Evolutionary conservation across 2,113 vertebrate species (phyloP).

Genomic region (Misgurnus anguillicaudatus): DNA sequence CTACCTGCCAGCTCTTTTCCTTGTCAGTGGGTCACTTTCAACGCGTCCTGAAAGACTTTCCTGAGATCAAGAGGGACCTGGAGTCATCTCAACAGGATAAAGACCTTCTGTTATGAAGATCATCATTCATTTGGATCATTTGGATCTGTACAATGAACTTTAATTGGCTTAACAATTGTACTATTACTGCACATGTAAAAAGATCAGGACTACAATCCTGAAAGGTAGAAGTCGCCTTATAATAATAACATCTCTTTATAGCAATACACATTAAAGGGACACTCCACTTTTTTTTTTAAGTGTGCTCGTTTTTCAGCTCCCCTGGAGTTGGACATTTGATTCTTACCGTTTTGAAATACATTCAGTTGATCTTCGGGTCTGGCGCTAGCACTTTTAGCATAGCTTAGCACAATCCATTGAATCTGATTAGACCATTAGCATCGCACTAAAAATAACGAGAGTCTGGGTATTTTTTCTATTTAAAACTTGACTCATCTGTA

Average conservation of each 20-base stretch:
- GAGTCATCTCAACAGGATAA: conserved; percentile 58
- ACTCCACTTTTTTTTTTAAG: too few species aligned
- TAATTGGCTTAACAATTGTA: not conserved
- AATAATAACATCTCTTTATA: not conserved
- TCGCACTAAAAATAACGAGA: too few species aligned
- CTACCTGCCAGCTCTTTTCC: conserved; percentile 69
- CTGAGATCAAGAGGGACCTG: conserved; percentile 64
- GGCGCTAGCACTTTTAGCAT: too few species aligned
- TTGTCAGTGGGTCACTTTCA: conserved; percentile 65
- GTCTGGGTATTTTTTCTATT: too few species aligned
- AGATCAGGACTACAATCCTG: not conserved
- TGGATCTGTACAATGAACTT: not conserved
- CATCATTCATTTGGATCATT: not conserved
- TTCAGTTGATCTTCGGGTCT: too few species aligned
- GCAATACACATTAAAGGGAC: not conserved
- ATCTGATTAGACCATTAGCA: too few species aligned
- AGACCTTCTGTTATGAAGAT: conserved; percentile 7
- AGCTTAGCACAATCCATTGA: too few species aligned
- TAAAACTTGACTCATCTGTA: too few species aligned
- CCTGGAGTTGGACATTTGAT: too few species aligned
- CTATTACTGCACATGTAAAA: not conserved
- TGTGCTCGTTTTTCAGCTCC: too few species aligned
- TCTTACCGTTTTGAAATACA: too few species aligned
- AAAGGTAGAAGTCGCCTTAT: not conserved
- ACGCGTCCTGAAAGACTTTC: conserved; percentile 60